Percentiles rank a stretch among this genome's conserved stretches.
Evolutionary conservation across 1,140 invertebrate species (phyloP).

Genomic region (Drosophila repletoides): DNA sequence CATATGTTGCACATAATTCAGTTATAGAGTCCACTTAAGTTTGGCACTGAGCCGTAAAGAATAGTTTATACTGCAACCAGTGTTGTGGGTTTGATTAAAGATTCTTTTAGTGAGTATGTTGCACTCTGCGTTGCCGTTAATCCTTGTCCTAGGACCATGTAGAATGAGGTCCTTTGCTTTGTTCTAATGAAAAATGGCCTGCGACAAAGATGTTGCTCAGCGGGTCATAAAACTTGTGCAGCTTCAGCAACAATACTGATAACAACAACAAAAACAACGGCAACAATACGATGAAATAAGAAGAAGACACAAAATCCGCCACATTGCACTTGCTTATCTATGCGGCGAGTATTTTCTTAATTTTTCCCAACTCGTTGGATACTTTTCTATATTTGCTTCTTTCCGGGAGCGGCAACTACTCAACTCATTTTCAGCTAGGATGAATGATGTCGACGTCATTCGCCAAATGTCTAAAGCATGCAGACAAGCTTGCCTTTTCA

Average conservation of each 20-base stretch:
- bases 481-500: no score
- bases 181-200: constrained; percentile 71
- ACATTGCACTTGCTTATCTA: constrained; percentile 71
- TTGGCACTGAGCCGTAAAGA: no score
- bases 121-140: no score
- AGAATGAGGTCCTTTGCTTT: constrained; percentile 58
- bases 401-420: neutral
- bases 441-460: no score
- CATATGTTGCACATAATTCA: no score
- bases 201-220: constrained; percentile 65
- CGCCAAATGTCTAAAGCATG: no score
- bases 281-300: no score
- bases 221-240: constrained; percentile 68
- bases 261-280: constrained; percentile 20
- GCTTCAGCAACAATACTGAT: constrained; percentile 35
- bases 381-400: neutral
- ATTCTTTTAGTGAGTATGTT: no score
- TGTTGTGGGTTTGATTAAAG: no score
- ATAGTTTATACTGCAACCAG: no score
- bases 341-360: constrained; percentile 71
- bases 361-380: constrained; percentile 37
- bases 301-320: constrained; percentile 56
- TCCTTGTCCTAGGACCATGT: no score
- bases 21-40: no score
- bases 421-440: constrained; percentile 58